phyloP scores from a whole-genome alignment of 2,888 invertebrate species.

The Pyrrhia umbra region DNA sequence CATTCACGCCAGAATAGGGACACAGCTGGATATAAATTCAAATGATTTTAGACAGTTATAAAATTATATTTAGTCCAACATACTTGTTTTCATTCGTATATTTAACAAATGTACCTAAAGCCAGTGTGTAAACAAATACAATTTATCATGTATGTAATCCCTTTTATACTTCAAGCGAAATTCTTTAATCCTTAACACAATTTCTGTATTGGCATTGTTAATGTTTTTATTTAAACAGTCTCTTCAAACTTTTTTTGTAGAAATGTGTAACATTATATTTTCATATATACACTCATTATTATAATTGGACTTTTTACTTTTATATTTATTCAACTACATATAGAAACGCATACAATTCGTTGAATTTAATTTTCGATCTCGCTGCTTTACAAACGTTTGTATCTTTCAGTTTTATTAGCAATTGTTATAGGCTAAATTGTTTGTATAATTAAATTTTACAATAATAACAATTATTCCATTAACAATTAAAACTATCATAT shows the following conservation, averaged over 20 bases:
- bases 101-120: background rate
- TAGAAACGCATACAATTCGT: slow-evolving; percentile 38
- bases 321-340: no score
- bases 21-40: slow-evolving; percentile 59
- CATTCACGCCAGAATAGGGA: slow-evolving; percentile 60
- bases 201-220: background rate
- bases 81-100: slow-evolving; percentile 9
- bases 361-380: slow-evolving; percentile 29
- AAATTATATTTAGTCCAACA: slow-evolving; percentile 29
- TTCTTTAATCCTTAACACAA: background rate
- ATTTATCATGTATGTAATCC: background rate
- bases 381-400: slow-evolving; percentile 37
- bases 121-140: background rate
- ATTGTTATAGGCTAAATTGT: slow-evolving; percentile 38
- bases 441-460: slow-evolving; percentile 32
- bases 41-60: slow-evolving; percentile 55
- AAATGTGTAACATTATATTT: no score
- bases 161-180: background rate
- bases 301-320: no score
- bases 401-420: slow-evolving; percentile 39
- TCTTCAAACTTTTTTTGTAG: no score
- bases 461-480: slow-evolving; percentile 30
- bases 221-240: no score
- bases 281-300: no score
- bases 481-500: slow-evolving; percentile 18